Base-by-base conservation (phyloP, 2,888 invertebrate genomes). In the Pogonocherus hispidulus region DNA sequence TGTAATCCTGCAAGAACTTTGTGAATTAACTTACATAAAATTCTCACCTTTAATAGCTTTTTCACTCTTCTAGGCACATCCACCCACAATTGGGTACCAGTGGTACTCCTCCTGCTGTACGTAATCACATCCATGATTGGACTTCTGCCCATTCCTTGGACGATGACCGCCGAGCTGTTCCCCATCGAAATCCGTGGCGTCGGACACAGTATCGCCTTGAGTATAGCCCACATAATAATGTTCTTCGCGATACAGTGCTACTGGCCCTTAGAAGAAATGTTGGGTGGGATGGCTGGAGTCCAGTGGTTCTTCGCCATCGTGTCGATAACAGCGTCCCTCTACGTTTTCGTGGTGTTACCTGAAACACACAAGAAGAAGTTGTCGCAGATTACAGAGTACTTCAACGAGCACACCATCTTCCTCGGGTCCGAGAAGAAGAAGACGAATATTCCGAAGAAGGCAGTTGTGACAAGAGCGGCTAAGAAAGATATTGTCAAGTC, bases 151-250 rank as follows among this genome's bases (percentile, higher is more conserved):
- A 89, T 90, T 19, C 90, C 90, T 0, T 90, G 90, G 90, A 90
- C 90, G 14, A 89, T 90, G 89, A 90, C 89, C 0, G 90, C 90
- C 0, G 90, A 90, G 83, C 80, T 90, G 2, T 90, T 89, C 77
- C 90, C 90, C 0, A 85, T 88, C 1, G 89, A 90, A 71, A 90
- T 90, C 46, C 86, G 90, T 18, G 89, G 90, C 1, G 83, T 89
- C 11, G 90, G 89, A 0, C 90, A 90, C 74, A 89, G 89, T 5
- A 84, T 90, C 52, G 86, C 88, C 49, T 89, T 89, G 79, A 87
- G 88, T 32, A 84, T 88, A 73, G 90, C 89, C 0, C 89, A 90
- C 76, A 73, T 89, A 22, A 81, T 90, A 0, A 89, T 90, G 89
- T 90, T 90, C 76, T 83, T 85, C 0, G 87, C 89, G 0, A 86